These are phyloP conservation scores for Epinotia bilunana DNA, from an alignment of 2,888 invertebrate genomes.

Conservation along the genomic window DNA sequence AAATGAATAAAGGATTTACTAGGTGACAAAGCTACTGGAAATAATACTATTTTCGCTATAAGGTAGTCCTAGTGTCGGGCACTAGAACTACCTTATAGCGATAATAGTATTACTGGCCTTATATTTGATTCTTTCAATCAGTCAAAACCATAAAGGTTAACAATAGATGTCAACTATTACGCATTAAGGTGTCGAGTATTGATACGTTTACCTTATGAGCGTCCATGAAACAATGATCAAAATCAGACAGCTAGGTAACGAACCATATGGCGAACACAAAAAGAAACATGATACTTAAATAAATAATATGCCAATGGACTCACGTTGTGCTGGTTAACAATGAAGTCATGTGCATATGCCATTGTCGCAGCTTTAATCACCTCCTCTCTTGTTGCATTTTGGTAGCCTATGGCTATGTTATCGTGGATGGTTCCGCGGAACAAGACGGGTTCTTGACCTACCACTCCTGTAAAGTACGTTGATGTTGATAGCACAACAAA, in stretches of 20 bases:
- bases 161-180: background rate
- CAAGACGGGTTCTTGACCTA: slow-evolving; percentile 94
- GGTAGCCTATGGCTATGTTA: slow-evolving; percentile 89
- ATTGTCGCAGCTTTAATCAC: slow-evolving; percentile 88
- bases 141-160: background rate
- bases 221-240: no score
- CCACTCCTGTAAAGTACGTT: slow-evolving; percentile 83
- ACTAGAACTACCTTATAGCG: background rate
- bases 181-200: no score
- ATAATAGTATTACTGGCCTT: no score
- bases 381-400: slow-evolving; percentile 86
- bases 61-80: no score
- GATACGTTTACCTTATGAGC: no score
- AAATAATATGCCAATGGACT: slow-evolving; percentile 53
- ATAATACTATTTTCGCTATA: no score
- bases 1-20: background rate
- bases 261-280: no score
- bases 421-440: slow-evolving; percentile 92
- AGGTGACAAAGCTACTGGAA: background rate
- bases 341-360: slow-evolving; percentile 91
- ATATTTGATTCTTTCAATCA: background rate
- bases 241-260: no score
- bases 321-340: slow-evolving; percentile 88
- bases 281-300: background rate
- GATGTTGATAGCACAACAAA: background rate